Conservation (phyloP, 2,113 vertebrate genomes). For the Lamprotornis superbus region DNA sequence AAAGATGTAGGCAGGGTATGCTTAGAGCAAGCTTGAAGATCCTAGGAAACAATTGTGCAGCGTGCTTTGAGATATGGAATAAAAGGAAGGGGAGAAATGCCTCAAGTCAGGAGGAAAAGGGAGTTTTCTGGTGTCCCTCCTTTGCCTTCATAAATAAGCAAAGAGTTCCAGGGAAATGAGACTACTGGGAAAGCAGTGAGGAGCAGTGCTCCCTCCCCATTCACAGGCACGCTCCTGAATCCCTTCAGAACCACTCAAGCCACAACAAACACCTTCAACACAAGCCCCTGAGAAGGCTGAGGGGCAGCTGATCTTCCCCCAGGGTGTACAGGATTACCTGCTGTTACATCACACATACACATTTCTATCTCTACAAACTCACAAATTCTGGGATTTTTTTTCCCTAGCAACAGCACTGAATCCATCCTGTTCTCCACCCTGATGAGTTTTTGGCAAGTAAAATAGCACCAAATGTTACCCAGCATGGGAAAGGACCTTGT, state of each 20-base stretch:
- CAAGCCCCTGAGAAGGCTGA: background rate
- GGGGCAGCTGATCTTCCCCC: background rate
- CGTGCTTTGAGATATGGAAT: background rate
- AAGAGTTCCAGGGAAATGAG: background rate
- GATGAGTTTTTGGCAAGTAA: background rate
- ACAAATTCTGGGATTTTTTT: background rate
- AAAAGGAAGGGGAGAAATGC: rapidly evolving
- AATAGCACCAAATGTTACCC: background rate
- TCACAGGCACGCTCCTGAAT: background rate
- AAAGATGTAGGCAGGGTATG: background rate
- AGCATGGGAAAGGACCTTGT: background rate
- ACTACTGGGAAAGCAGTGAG: background rate
- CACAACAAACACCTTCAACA: background rate
- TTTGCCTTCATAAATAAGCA: background rate
- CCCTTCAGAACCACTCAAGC: background rate
- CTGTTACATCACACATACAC: background rate
- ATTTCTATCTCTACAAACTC: background rate
- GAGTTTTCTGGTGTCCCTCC: background rate
- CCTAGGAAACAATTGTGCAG: background rate
- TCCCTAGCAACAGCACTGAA: background rate
- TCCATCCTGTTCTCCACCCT: background rate
- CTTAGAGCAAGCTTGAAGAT: background rate
- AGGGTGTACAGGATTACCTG: background rate
- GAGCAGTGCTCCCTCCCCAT: background rate
- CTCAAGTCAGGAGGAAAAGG: background rate